These are phyloP conservation scores for Periophthalmodon schlosseri DNA, from an alignment of 2,113 vertebrate species.

Conservation along the genomic window DNA sequence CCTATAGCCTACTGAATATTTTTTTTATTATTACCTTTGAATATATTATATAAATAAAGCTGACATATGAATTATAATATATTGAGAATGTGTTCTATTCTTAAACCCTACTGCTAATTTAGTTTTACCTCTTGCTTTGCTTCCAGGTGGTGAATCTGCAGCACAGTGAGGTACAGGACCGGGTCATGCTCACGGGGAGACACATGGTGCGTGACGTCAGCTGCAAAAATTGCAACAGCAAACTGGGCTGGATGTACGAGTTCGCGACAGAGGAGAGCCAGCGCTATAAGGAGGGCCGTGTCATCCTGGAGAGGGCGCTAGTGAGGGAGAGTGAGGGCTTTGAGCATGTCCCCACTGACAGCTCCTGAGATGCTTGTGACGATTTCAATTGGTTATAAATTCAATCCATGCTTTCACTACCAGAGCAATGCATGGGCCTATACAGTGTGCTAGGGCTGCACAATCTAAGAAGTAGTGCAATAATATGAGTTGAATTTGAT, in stretches of 20 bases:
- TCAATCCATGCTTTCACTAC: slow-evolving; percentile 23
- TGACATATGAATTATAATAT: too few species aligned
- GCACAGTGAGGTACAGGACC: slow-evolving; percentile 97
- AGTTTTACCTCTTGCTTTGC: neutral
- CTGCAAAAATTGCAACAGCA: slow-evolving; percentile 99
- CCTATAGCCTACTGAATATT: too few species aligned
- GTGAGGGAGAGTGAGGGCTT: slow-evolving; percentile 97
- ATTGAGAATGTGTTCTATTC: neutral
- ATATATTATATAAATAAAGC: too few species aligned
- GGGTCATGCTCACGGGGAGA: slow-evolving; percentile 96
- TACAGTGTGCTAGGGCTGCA: slow-evolving; percentile 21
- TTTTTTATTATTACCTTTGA: too few species aligned
- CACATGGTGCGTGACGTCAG: slow-evolving; percentile 98
- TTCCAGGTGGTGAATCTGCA: slow-evolving; percentile 95
- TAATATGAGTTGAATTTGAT: neutral
- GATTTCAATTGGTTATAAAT: neutral
- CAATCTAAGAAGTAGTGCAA: neutral
- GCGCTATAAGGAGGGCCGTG: slow-evolving; percentile 95
- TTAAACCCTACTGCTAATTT: neutral
- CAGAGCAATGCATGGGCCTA: slow-evolving; percentile 28
- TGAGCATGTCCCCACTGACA: slow-evolving; percentile 87
- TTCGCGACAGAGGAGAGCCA: slow-evolving; percentile 98
- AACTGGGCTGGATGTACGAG: slow-evolving; percentile 98
- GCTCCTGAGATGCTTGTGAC: slow-evolving; percentile 78
- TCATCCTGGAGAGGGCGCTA: slow-evolving; percentile 94